Conservation (phyloP, 2,113 vertebrate genomes). For the Microcebus ravelobensis region DNA sequence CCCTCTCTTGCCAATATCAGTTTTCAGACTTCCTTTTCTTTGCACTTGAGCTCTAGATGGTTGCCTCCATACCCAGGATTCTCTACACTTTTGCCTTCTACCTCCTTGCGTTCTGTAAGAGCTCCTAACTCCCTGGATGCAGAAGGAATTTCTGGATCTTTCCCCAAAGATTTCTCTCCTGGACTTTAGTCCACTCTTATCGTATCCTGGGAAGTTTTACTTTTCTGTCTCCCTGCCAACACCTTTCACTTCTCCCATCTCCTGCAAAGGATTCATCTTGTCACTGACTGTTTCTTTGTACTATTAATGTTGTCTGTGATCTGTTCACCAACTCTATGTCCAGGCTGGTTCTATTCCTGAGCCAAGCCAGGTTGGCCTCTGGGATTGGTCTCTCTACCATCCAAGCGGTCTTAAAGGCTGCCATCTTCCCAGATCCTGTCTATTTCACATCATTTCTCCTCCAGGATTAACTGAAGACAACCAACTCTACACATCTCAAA, state of each 20-base stretch:
- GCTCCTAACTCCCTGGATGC: neutral
- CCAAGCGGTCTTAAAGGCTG: neutral
- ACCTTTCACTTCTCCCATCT: neutral
- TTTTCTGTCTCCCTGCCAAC: neutral
- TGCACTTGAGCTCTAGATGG: neutral
- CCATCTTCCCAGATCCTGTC: neutral
- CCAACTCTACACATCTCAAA: neutral
- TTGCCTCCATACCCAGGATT: neutral
- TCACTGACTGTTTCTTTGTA: neutral
- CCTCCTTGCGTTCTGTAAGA: neutral
- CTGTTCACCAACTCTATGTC: neutral
- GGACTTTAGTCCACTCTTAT: neutral
- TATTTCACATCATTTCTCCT: neutral
- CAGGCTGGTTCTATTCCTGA: neutral
- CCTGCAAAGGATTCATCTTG: neutral
- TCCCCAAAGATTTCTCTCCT: neutral
- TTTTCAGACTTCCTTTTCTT: neutral
- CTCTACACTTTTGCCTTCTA: neutral
- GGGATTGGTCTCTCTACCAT: neutral
- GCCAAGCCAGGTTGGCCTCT: neutral
- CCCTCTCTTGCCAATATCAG: neutral
- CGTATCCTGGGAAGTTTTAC: neutral
- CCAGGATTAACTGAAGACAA: neutral
- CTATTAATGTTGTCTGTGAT: neutral
- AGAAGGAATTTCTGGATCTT: neutral